Evolutionary conservation across 2,797 vertebrate genomes (phyloP), one percentile per base, ranked within the genome.

Genomic region (Ctenopoma kingsleyae): DNA sequence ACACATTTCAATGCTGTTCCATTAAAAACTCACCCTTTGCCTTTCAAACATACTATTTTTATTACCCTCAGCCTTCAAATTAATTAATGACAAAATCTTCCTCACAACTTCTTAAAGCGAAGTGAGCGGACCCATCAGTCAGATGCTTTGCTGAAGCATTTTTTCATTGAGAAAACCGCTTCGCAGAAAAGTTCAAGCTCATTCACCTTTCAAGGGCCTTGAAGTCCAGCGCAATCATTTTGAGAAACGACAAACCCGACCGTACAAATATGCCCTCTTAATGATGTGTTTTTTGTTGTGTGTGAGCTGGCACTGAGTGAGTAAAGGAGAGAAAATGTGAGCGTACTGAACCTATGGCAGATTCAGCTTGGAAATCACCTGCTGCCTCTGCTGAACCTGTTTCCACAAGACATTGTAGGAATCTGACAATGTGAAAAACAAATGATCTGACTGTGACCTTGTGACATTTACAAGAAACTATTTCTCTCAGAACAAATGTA

Each of bases 251-350:
- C 5, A 19, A 49, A 54, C 35, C 30, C 16, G 6, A 59, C 9
- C 50, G 44, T 25, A 56, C n/a, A 43, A 9, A 59, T 1, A 13
- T 13, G 35, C 12, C 20, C 40, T 64, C n/a, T 1, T 60, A 16
- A 46, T 43, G 61, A 41, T 25, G 60, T 57, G 53, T 16, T 54
- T 16, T 38, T 11, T 38, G 36, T 32, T 38, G 36, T 38, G 36
- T 48, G 66, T 53, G 52, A 57, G 61, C 36, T 64, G 52, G 40
- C 57, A 60, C 4, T 59, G 38, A 69, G 54, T 20, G 22, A 32
- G 20, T 60, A 20, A 64, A 63, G 19, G 27, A 55, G 19, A 46
- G 10, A 16, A 40, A 25, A 52, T 43, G 41, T 43, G 38, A 40
- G 38, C 56, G 47, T 17, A 16, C 16, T 52, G 12, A 5, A 38